These are phyloP conservation scores for Spodoptera littoralis DNA, from an alignment of 2,888 invertebrate genomes.

Conservation along the genomic window DNA sequence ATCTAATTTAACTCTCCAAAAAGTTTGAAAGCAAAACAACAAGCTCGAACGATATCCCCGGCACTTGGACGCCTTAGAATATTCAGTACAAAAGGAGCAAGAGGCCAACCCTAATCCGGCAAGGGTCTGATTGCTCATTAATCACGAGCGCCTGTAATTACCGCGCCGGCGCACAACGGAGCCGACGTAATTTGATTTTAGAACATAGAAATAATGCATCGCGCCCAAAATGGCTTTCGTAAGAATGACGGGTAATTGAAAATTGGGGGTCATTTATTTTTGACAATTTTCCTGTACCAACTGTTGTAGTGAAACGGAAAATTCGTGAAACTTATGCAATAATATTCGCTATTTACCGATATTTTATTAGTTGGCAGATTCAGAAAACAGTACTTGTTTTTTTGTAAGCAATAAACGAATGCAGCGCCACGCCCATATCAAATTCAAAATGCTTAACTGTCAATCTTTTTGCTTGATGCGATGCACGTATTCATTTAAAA, in stretches of 20 bases:
- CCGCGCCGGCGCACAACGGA: conserved; percentile 74
- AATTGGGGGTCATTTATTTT: conserved; percentile 44
- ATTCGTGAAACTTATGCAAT: no score
- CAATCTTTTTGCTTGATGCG: conserved; percentile 42
- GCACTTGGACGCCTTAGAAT: conserved; percentile 59
- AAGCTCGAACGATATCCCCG: conserved; percentile 50
- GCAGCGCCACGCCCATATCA: conserved; percentile 35
- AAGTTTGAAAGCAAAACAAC: conserved; percentile 60
- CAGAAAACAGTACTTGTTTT: conserved; percentile 7
- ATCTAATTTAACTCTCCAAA: conserved; percentile 64
- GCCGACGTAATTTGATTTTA: conserved; percentile 80
- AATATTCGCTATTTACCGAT: no score
- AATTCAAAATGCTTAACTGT: conserved; percentile 41
- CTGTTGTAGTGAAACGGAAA: background rate
- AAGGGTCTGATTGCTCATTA: conserved; percentile 85
- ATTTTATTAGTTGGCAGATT: conserved; percentile 2
- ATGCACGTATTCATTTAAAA: conserved; percentile 29
- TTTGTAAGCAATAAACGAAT: conserved; percentile 29
- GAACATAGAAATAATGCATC: conserved; percentile 77
- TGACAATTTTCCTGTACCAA: conserved; percentile 16
- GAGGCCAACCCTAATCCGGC: conserved; percentile 69
- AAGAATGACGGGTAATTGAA: conserved; percentile 50
- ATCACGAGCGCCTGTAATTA: conserved; percentile 84
- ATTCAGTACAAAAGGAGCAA: conserved; percentile 62
- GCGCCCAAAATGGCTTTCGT: conserved; percentile 60